Conservation (phyloP, 2,888 invertebrate genomes). For the Actias luna region DNA sequence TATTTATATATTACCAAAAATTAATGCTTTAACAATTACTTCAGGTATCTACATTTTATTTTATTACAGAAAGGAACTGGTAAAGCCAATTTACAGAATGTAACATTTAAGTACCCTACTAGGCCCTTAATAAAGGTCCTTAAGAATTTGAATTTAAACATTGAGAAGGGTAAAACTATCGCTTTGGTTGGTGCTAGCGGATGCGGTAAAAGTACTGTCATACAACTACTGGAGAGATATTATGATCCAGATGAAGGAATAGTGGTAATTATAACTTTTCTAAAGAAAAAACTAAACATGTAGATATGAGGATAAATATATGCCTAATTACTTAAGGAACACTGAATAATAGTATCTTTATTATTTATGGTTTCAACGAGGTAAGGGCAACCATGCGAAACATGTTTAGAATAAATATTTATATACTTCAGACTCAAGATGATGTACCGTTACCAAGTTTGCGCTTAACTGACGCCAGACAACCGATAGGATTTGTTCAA, state of each 20-base stretch:
- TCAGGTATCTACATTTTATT: neutral
- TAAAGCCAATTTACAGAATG: conserved; percentile 85
- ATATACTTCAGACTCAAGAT: conserved; percentile 69
- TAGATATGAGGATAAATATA: no score
- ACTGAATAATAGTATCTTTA: no score
- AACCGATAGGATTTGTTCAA: conserved; percentile 93
- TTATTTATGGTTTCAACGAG: neutral
- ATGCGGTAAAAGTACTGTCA: conserved; percentile 94
- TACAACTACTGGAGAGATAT: conserved; percentile 91
- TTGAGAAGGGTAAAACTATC: conserved; percentile 86
- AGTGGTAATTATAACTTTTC: conserved; percentile 71
- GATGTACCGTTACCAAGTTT: conserved; percentile 71
- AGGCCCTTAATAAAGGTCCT: conserved; percentile 86
- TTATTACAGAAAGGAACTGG: conserved; percentile 81
- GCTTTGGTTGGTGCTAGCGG: conserved; percentile 92
- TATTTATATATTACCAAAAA: no score
- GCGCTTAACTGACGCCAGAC: conserved; percentile 84
- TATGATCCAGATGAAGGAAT: conserved; percentile 88
- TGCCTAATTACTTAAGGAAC: no score
- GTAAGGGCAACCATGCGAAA: neutral
- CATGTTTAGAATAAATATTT: neutral
- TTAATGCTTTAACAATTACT: neutral
- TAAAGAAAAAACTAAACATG: no score
- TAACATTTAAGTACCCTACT: conserved; percentile 90
- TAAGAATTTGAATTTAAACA: conserved; percentile 83